Evolutionary conservation across 2,888 invertebrate genomes (phyloP), one percentile per base, ranked within the genome.

Genomic region (Myathropa florea): DNA sequence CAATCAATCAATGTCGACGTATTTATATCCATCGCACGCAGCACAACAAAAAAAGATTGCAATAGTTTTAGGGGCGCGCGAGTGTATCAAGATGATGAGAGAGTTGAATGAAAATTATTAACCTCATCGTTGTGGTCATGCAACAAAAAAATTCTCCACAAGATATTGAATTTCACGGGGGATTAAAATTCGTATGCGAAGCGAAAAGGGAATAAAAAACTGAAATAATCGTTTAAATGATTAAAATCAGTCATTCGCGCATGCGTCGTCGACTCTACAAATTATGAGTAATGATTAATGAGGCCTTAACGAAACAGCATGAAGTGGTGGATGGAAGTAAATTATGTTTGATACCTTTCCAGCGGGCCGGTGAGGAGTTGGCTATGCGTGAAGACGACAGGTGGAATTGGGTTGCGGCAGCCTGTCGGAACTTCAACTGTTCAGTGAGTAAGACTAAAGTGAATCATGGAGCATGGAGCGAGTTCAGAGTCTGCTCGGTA

Each of bases 231-330:
- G 73, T 64, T 79, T 83, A 83, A 79, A 75, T 79, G 86, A 86
- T 86, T 79, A 86, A 78, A 83, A 86, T 86, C 86, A 79, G 83
- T 86, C 86, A 60, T 83, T 83, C 46, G 75, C 71, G 82, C 78
- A 86, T 86, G 86, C 83, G 83, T 83, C 83, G 86, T 83, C 79
- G 75, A 83, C 75, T 70, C 70, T 57, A 64, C 78, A 78, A 78
- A 71, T 73, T 83, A 53, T 24, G 28, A 65, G 78, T 24, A 75
- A 86, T 86, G 86, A 86, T 83, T 86, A 83, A 86, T 75, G 83
- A 71, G 59, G 46, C n/a, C 57, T 77, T 55, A 33, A 75, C n/a
- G n/a, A 79, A 57, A 18, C 70, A 71, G 70, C 80, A 53, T 60
- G 80, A 59, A 84, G 64, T 63, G 28, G 73, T 63, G 53, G 57